Evolutionary conservation across 2,113 vertebrate species (phyloP), one percentile per base, ranked within the genome.

Genomic region (Sinosuthora webbiana): DNA sequence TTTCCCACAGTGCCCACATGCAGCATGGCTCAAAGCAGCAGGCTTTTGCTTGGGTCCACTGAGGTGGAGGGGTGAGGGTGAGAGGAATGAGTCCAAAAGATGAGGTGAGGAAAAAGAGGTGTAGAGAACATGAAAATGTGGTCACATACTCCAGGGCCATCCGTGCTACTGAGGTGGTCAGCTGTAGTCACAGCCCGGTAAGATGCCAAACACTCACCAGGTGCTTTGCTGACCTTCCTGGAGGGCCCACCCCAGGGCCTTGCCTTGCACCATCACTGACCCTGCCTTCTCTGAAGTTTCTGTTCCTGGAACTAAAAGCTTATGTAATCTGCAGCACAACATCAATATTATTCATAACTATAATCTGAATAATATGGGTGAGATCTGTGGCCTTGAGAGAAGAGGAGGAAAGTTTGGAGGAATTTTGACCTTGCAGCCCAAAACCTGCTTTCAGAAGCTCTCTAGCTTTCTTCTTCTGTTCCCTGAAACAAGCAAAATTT

Each of bases 121-220:
- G 24, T 17, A 59, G 62, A 9, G 10, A 59, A n/a, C 5, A 44
- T 25, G 28, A 0, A 6, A 23, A 16, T 1, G 1, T 31, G 37
- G 39, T 55, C 4, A 1, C 3, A 0, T 10, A 9, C 41, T 28
- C 10, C 16, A 50, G 56, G 24, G 67, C n/a, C 31, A n/a, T 69
- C 21, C 7, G 0, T 1, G 9, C 28, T 4, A 6, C 7, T 28
- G 57, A 27, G 44, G 37, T 11, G 45, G 42, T n/a, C 12, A 19
- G 28, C 18, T 2, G 8, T 4, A 3, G 24, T 47, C 35, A 28
- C 42, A 57, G 30, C 63, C 24, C 7, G 0, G 1, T 15, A 52
- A 52, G 28, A 7, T 71, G 24, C 53, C 33, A 22, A 42, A 7
- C 7, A 6, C n/a, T 50, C 67, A 47, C 25, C 1, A 2, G 31